Evolutionary conservation across 2,888 invertebrate genomes (phyloP).

Genomic region (Plebejus argus): DNA sequence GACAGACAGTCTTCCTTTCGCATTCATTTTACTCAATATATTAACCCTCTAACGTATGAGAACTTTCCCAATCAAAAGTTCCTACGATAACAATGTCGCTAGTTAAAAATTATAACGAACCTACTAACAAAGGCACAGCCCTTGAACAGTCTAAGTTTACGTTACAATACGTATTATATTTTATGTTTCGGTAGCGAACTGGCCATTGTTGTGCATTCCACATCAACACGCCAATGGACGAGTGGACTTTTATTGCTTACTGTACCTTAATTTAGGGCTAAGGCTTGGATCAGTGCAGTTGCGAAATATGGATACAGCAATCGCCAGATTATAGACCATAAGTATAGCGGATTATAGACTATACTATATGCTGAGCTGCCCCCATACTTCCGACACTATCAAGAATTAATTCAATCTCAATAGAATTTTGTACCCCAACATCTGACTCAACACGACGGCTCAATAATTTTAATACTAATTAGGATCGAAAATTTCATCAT

Average conservation of each 20-base stretch:
- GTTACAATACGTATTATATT: constrained; percentile 13
- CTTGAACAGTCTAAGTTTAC: constrained; percentile 7
- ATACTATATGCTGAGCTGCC: too few species aligned
- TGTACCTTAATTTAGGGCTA: constrained; percentile 47
- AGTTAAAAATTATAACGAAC: constrained; percentile 3
- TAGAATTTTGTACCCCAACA: too few species aligned
- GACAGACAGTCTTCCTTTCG: background rate
- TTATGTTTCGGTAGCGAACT: constrained; percentile 24
- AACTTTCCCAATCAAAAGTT: constrained; percentile 11
- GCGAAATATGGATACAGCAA: background rate
- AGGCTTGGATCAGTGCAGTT: constrained; percentile 29
- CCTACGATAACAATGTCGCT: constrained; percentile 11
- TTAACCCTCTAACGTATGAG: background rate
- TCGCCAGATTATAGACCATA: too few species aligned
- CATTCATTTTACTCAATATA: background rate
- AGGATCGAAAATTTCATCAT: too few species aligned
- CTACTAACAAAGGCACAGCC: constrained; percentile 17
- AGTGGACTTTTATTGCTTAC: constrained; percentile 52
- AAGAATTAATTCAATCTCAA: too few species aligned
- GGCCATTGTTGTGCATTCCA: constrained; percentile 48
- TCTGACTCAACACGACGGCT: too few species aligned
- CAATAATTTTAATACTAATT: too few species aligned
- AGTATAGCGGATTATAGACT: too few species aligned
- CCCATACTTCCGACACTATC: too few species aligned
- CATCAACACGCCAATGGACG: constrained; percentile 52